phyloP scores from a whole-genome alignment of 2,113 vertebrate species.

The Sebastes fasciatus region DNA sequence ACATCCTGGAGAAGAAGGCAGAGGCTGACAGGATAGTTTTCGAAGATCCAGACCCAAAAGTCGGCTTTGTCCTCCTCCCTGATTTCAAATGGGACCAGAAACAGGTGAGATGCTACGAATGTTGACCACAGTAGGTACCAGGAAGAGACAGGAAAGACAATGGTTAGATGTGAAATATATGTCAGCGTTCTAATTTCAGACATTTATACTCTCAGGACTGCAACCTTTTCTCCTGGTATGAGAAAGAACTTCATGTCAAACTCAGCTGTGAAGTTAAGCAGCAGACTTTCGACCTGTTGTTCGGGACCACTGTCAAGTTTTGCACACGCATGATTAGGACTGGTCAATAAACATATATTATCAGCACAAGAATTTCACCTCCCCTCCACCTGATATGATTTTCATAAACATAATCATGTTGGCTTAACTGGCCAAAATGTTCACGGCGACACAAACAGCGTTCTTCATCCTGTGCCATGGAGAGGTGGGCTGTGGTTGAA shows the following conservation, averaged over 20 bases:
- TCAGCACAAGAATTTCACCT: too few species aligned
- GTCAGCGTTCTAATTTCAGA: not conserved
- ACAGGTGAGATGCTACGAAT: constrained; percentile 85
- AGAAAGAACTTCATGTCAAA: not conserved
- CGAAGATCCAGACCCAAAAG: constrained; percentile 89
- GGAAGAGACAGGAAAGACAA: not conserved
- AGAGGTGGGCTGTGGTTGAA: too few species aligned
- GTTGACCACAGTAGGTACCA: not conserved
- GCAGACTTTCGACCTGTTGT: too few species aligned
- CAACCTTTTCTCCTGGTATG: not conserved
- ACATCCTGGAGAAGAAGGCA: constrained; percentile 97
- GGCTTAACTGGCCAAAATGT: too few species aligned
- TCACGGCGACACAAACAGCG: too few species aligned
- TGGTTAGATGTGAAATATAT: not conserved
- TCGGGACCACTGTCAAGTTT: not conserved
- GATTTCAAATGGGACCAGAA: constrained; percentile 98
- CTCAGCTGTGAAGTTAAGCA: not conserved
- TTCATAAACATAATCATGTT: too few species aligned
- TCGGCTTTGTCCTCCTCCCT: constrained; percentile 93
- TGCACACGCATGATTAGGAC: not conserved
- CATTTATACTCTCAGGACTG: not conserved
- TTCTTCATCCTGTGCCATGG: too few species aligned
- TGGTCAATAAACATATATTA: too few species aligned
- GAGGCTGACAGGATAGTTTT: constrained; percentile 91
- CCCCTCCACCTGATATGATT: too few species aligned